Evolutionary conservation across 2,888 invertebrate species (phyloP), one percentile per base, ranked within the genome.

Genomic region (Melikaiella ostensackeni): DNA sequence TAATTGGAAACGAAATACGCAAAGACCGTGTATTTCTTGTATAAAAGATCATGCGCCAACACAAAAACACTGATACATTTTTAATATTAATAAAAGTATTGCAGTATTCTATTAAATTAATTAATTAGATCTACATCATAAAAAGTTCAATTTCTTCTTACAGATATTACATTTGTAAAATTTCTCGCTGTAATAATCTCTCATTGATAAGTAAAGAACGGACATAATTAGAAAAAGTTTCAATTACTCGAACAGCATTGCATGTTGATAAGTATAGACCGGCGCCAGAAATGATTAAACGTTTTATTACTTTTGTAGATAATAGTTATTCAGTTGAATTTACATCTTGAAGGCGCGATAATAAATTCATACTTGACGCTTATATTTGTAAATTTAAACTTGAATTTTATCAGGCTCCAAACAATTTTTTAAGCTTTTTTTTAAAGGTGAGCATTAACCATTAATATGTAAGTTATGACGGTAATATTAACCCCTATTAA

Each of bases 201-300:
- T 21, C 3, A 21, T 21, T 9, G 21, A 55, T 55, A 55, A 21
- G 7, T 55, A 55, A 55, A 50, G 16, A 55, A 55, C 9, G 9
- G n/a, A 9, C 55, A 21, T 55, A 21, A 9, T 21, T 21, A 66
- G 42, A 46, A 66, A 38, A 66, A 46, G 13, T 46, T 66, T 66
- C 66, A 66, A 66, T 46, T 66, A 66, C n/a, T 30, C 30, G 30
- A 46, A 46, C 46, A 46, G 16, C 27, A 46, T 66, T 66, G 30
- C 46, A 66, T 66, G 30, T 66, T 46, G 30, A 66, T 46, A 46
- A 66, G 27, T 6, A 46, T 66, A 66, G 46, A 46, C 19, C n/a
- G 66, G 46, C 66, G 66, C 46, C 66, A 66, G 27, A 30, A 66
- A 66, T 46, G 30, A 66, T 66, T 30, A 30, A 46, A 46, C n/a